These are phyloP conservation scores for Astyanax mexicanus DNA, from an alignment of 2,797 vertebrate genomes.

Conservation along the genomic window DNA sequence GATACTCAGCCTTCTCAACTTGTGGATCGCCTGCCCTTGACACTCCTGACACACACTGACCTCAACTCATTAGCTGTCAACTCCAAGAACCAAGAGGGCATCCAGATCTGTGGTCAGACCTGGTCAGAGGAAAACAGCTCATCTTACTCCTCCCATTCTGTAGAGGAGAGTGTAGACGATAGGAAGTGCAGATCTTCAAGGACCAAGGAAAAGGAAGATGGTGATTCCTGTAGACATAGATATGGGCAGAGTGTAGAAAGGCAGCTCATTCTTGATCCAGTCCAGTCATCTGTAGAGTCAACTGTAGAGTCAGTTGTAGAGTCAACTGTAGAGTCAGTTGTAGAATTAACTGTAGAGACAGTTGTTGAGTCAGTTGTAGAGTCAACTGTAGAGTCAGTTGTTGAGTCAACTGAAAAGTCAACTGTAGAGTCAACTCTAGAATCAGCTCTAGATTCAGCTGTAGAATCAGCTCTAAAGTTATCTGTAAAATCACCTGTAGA, in stretches of 20 bases:
- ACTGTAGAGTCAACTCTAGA: no score
- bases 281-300: no score
- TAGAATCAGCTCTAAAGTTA: no score
- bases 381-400: no score
- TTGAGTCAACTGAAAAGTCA: no score
- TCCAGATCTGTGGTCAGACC: not conserved
- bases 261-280: conserved; percentile 5
- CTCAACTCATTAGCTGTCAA: conserved; percentile 40
- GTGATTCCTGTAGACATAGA: conserved; percentile 34
- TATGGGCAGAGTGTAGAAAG: conserved; percentile 38
- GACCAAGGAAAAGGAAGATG: not conserved
- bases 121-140: conserved; percentile 18
- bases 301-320: no score
- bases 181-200: not conserved
- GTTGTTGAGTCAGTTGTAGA: no score
- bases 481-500: no score
- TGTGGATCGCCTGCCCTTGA: conserved; percentile 39
- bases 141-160: conserved; percentile 44
- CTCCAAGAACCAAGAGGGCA: conserved; percentile 36
- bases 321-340: no score
- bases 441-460: no score
- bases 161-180: conserved; percentile 33
- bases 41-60: conserved; percentile 26
- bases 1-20: not conserved
- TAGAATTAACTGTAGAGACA: no score